Base-by-base conservation (phyloP, 2,113 vertebrate genomes). In the Australoheros scitulus region DNA sequence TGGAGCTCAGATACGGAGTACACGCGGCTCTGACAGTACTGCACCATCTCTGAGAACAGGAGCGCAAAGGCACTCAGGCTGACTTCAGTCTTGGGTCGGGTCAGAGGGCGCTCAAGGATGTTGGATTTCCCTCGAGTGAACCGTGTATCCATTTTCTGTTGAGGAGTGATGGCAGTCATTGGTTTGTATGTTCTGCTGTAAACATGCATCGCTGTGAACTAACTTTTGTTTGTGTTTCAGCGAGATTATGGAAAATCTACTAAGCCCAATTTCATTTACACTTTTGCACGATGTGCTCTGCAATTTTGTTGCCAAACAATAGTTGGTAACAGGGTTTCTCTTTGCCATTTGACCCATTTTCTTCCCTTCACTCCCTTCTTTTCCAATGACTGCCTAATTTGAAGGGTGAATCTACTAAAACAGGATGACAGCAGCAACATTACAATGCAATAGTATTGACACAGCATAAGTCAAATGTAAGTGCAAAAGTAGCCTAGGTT, bases 11-110 rank as follows among this genome's bases (percentile, higher is more conserved):
- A 95, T 83, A 99, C 97, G 0, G 97, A 99, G 94, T 98, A 98
- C 10, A 98, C 98, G 0, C 98, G 96, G 91, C 96, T 97, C 96
- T 99, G 98, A 77, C 98, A 98, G 93, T 99, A 98, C 95, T 99
- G 97, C 2, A 99, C 97, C 92, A 98, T 97, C 95, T 99, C 98
- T 0, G 97, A 98, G 95, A 98, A 99, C 9, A 99, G 96, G 18
- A 99, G 93, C 0, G 97, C 96, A 29, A 99, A 99, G 13, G 97
- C 96, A 14, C 97, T 97, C 60, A 98, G 93, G 86, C 96, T 96
- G 29, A 99, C 97, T 78, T 99, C 98, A 0, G 95, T 96, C 91
- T 97, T 97, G 0, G 97, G 97, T 11, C 98, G 94, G 3, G 94
- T 96, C 68, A 98, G 93, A 0, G 97, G 96, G 0, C 97, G 96